Base-by-base conservation (phyloP, 2,113 vertebrate genomes). In the Megaptera novaeangliae region DNA sequence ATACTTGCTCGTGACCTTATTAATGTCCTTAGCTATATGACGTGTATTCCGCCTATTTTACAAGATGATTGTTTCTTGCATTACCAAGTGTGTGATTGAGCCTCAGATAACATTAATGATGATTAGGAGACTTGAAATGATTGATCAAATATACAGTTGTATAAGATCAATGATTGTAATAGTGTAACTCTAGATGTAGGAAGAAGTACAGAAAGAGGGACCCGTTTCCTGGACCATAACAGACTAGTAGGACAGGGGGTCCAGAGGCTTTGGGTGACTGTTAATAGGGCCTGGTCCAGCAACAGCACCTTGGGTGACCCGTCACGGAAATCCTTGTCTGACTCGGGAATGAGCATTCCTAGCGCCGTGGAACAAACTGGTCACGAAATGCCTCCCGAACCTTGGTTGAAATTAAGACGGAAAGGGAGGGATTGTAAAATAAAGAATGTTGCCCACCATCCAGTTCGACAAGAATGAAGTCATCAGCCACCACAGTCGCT, bases 91-190 rank as follows among this genome's bases (percentile, higher is more conserved):
- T 2, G 13, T 5, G 52, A 36, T 14, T 2, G 77, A 57, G n/a
- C n/a, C 75, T 55, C 77, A 25, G 4, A 57, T 15, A 25, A 80
- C 36, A 57, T 5, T 0, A 36, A 39, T 0, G n/a, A 3, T 3
- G 77, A 57, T 15, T 15, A 80, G 52, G n/a, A 2, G 34, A 25
- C 49, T 5, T 36, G 34, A 57, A 36, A 57, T 20, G 34, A 15
- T 1, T 25, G 52, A 6, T 23, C 52, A 17, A 52, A 27, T 11
- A 55, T 5, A 55, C 18, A 55, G 46, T 4, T 23, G 18, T 21
- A 31, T 7, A 31, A 7, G 77, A 25, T 4, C 34, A 15, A 1
- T 3, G 6, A 0, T 7, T 5, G 75, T 1, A 8, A 25, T 12
- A 3, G 49, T 14, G 75, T 23, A 4, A 5, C 5, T 1, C 44